Evolutionary conservation across 2,888 invertebrate species (phyloP).

Genomic region (Saturnia japonica): DNA sequence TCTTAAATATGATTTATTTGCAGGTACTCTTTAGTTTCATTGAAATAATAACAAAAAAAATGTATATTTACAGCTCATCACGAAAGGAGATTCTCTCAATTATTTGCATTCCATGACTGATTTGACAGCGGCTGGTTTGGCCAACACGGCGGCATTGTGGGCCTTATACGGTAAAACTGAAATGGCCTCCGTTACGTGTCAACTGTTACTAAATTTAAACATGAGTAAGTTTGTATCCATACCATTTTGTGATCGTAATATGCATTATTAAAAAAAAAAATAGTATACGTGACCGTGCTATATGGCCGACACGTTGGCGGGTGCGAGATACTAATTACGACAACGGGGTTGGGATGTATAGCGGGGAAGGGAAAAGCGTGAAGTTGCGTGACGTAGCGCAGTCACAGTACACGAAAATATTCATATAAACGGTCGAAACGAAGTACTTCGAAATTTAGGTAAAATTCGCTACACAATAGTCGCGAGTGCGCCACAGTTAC

Average conservation of each 20-base stretch:
- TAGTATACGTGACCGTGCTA: too few relatives aligned
- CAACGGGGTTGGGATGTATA: too few relatives aligned
- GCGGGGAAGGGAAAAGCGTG: too few relatives aligned
- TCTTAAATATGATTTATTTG: too few relatives aligned
- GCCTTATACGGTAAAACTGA: slow-evolving; percentile 93
- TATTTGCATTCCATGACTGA: slow-evolving; percentile 92
- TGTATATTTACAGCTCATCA: slow-evolving; percentile 82
- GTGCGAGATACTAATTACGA: too few relatives aligned
- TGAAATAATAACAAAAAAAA: not conserved
- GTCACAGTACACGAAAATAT: too few relatives aligned
- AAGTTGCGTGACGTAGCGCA: too few relatives aligned
- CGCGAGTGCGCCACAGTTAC: too few relatives aligned
- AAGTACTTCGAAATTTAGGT: too few relatives aligned
- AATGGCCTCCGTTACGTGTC: slow-evolving; percentile 90
- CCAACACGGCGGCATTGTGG: slow-evolving; percentile 93
- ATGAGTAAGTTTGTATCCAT: slow-evolving; percentile 76
- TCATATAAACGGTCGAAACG: too few relatives aligned
- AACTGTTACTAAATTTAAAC: slow-evolving; percentile 89
- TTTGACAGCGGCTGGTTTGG: slow-evolving; percentile 89
- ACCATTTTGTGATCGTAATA: not conserved
- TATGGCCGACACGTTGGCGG: too few relatives aligned
- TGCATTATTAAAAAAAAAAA: not conserved
- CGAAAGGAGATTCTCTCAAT: slow-evolving; percentile 92
- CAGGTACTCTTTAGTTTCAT: not conserved
- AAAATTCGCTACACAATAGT: too few relatives aligned